A percentile compares a stretch with the other conserved stretches of the same genome.
Conservation (phyloP, 2,113 vertebrate species). For the Neodontobutis hainanensis region DNA sequence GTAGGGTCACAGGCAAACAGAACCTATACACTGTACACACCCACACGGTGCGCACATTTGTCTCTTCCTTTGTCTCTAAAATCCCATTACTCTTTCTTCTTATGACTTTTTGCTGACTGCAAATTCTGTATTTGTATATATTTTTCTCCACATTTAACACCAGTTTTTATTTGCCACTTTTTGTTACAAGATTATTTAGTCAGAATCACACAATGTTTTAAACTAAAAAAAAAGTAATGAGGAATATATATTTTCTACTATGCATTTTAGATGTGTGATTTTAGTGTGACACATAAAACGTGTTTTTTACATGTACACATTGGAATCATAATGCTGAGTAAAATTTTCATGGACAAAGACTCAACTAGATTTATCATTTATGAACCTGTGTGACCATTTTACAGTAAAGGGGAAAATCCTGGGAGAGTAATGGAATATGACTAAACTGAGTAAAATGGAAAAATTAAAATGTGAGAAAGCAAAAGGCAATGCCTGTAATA, state of each 20-base stretch:
- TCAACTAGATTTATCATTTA: neutral
- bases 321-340: neutral
- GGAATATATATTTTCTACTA: neutral
- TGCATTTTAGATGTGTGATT: neutral
- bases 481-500: neutral
- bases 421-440: neutral
- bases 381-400: neutral
- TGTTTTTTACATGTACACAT: neutral
- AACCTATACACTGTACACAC: conserved; percentile 11
- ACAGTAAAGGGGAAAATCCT: neutral
- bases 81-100: neutral
- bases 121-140: too few species aligned
- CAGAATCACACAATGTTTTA: too few species aligned
- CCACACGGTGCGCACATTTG: conserved; percentile 1
- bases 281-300: neutral
- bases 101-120: too few species aligned
- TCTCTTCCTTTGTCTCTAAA: conserved; percentile 3
- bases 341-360: neutral
- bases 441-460: neutral
- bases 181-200: too few species aligned
- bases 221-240: neutral
- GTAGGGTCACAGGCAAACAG: conserved; percentile 36
- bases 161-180: too few species aligned
- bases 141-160: too few species aligned
- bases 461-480: neutral